phyloP scores from a whole-genome alignment of 2,113 vertebrate genomes.

The Hippocampus comes region DNA sequence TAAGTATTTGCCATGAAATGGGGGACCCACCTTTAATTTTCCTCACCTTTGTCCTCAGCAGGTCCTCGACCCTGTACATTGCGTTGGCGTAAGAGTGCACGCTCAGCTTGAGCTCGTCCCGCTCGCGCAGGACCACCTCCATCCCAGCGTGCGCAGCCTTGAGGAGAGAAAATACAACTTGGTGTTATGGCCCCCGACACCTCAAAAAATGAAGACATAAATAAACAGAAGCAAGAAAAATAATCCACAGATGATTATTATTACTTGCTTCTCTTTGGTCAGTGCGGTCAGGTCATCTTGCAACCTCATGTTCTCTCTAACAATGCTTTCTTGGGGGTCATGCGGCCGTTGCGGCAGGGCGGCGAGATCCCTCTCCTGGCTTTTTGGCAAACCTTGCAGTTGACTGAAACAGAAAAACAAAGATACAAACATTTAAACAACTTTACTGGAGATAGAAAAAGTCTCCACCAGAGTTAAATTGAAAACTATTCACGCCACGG shows the following conservation, averaged over 20 bases:
- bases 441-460: background rate
- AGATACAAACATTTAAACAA: background rate
- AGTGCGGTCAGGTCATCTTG: constrained; percentile 89
- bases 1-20: no score
- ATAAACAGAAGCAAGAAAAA: background rate
- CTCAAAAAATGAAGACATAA: background rate
- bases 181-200: background rate
- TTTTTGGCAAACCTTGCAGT: constrained; percentile 78
- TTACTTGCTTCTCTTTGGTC: constrained; percentile 92
- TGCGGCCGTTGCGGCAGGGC: constrained; percentile 85
- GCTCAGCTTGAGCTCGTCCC: constrained; percentile 88
- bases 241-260: background rate
- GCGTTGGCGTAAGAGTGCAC: constrained; percentile 91
- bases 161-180: background rate
- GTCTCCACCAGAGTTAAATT: background rate
- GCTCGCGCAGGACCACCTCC: constrained; percentile 83
- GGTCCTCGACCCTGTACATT: constrained; percentile 85
- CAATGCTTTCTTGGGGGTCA: constrained; percentile 72
- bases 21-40: no score
- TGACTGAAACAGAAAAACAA: constrained; percentile 68
- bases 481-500: background rate
- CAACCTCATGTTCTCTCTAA: constrained; percentile 86
- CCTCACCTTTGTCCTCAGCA: constrained; percentile 83
- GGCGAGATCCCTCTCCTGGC: constrained; percentile 79
- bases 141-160: constrained; percentile 79